Evolutionary conservation across 1,140 invertebrate species (phyloP).

Genomic region (Drosophila subpulchrella): DNA sequence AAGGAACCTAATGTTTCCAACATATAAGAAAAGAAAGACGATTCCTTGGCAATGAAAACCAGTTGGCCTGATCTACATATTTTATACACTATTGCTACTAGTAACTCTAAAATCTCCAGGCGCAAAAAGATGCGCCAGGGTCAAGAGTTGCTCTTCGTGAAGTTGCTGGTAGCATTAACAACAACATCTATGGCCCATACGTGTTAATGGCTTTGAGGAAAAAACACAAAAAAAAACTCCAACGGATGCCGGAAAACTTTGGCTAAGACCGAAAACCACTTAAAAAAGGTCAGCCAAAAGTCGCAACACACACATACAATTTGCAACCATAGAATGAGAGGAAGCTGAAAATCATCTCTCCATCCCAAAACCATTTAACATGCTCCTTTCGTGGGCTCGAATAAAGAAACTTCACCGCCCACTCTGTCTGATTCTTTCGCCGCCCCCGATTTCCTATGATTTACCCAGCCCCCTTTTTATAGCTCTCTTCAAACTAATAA

Average conservation of each 20-base stretch:
- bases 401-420: conserved; percentile 15
- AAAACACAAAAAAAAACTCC: neutral
- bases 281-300: conserved; percentile 49
- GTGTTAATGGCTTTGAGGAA: conserved; percentile 16
- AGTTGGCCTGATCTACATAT: conserved; percentile 28
- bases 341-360: conserved; percentile 26
- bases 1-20: neutral
- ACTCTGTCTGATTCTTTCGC: conserved; percentile 16
- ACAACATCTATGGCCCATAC: conserved; percentile 23
- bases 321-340: neutral
- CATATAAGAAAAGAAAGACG: neutral
- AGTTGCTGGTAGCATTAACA: conserved; percentile 42
- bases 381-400: conserved; percentile 3
- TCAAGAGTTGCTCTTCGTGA: conserved; percentile 64
- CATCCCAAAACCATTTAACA: conserved; percentile 13
- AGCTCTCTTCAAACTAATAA: conserved; percentile 66
- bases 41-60: conserved; percentile 11
- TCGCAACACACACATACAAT: neutral
- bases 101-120: conserved; percentile 11
- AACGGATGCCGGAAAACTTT: conserved; percentile 51
- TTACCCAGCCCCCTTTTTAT: conserved; percentile 1
- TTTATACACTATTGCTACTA: conserved; percentile 13
- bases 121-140: conserved; percentile 24
- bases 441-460: conserved; percentile 6
- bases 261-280: conserved; percentile 41